Evolutionary conservation across 2,888 invertebrate genomes (phyloP), one percentile per base, ranked within the genome.

Genomic region (Cryptosula pallasiana): DNA sequence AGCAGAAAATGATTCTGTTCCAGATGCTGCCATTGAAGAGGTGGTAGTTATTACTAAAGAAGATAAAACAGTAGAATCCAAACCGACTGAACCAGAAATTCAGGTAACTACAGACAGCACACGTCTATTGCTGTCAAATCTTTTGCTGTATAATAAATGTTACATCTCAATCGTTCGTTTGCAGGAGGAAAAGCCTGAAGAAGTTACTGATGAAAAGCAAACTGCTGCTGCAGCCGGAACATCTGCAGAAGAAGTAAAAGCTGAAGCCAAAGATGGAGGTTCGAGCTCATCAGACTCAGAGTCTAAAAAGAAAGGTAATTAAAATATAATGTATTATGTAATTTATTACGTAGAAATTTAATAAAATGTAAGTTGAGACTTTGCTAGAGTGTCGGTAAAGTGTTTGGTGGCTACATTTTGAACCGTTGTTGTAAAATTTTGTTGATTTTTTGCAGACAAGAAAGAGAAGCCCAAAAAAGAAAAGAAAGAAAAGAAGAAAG

Each of bases 21-120:
- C 63, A 25, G 63, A 63, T 63, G 63, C 63, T 63, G 32, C 63
- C 27, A 63, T 63, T 63, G 63, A 63, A 63, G 63, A 63, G 32
- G 32, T 63, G 9, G 63, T 13, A 32, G 23, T 55, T 3, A 63
- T 63, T 63, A 23, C 57, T 57, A 27, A 32, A 29, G 63, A 63
- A 9, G 25, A n/a, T 25, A 55, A 55, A 25, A 25, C 9, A 55
- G 55, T n/a, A 16, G 63, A 63, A 3, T 13, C 27, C 45, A 45
- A 45, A 20, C 45, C 45, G 20, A 20, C 45, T 13, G 45, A 45
- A 20, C 9, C 45, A 13, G 45, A 45, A 45, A 20, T 45, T 45
- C 45, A 45, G 45, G 45, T 45, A 45, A n/a, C n/a, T n/a, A n/a
- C n/a, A n/a, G n/a, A n/a, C n/a, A n/a, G n/a, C n/a, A n/a, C n/a